Base-by-base conservation (phyloP, 2,113 vertebrate species). In the Podocnemis expansa region DNA sequence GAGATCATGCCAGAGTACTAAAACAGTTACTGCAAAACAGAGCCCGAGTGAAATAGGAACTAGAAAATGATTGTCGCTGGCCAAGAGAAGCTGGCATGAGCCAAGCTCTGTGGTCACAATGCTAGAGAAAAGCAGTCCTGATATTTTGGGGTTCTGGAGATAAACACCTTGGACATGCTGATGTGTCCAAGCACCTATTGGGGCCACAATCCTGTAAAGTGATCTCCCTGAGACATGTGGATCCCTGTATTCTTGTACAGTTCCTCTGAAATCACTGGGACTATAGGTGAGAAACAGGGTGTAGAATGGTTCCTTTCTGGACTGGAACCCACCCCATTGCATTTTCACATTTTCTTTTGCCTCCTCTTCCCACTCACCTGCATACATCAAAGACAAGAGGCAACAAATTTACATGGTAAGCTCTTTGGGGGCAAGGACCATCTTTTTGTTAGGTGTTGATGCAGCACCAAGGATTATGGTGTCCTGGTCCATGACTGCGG, bases 21-120 rank as follows among this genome's bases (percentile, higher is more conserved):
- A 55, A 0, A 0, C 51, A 29, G 67, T 16, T 4, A 79, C 19
- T 0, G 0, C 75, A 10, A 47, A 83, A 63, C 3, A 0, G 0
- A 13, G 45, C 31, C 38, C 0, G 0, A 31, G 43, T 25, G 80
- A 81, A 84, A 89, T 6, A 43, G 1, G 1, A 14, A 16, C 31
- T 21, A 52, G 27, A 82, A 94, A 87, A 78, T 78, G 38, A 82
- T 58, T 45, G 58, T 80, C 60, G 34, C 5, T 45, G 70, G 52
- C 51, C 73, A 54, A 4, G 27, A 75, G 73, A 34, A 56, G 25
- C n/a, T 3, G 6, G 8, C 55, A 90, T 56, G 4, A 95, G 67
- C 67, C 73, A 87, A 45, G 86, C 10, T 87, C 81, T 85, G 19
- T 25, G 76, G 16, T 14, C 47, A 85, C 78, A 58, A 1, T 80